Percentiles rank a stretch among this genome's conserved stretches.
Evolutionary conservation across 2,888 invertebrate species (phyloP).

Genomic region (Amphipyra berbera): DNA sequence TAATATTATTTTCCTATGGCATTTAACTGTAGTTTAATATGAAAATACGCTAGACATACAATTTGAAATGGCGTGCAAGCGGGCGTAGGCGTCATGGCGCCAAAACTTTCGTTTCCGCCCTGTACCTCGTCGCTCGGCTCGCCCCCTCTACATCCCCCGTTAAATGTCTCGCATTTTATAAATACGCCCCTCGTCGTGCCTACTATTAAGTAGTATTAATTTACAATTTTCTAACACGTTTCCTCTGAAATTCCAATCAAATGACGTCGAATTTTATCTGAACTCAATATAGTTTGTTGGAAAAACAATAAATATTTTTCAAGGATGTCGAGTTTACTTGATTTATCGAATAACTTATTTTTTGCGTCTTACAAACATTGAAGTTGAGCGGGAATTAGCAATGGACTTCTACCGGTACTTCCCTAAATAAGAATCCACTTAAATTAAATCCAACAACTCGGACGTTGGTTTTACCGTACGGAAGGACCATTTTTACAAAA

Average conservation of each 20-base stretch:
- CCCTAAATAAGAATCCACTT: neutral
- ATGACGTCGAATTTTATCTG: constrained; percentile 6
- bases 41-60: neutral
- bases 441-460: too few relatives aligned
- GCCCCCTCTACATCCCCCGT: constrained; percentile 42
- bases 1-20: too few relatives aligned
- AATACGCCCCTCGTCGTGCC: constrained; percentile 43
- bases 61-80: constrained; percentile 36
- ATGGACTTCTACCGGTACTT: neutral
- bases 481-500: constrained; percentile 2
- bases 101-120: constrained; percentile 70
- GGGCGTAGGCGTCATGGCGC: constrained; percentile 57
- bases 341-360: too few relatives aligned
- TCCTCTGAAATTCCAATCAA: constrained; percentile 11
- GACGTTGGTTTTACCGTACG: neutral
- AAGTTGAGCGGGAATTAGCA: too few relatives aligned
- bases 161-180: constrained; percentile 47
- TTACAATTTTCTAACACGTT: constrained; percentile 19
- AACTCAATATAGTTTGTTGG: neutral
- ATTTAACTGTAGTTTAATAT: too few relatives aligned
- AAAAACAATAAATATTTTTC: constrained; percentile 7
- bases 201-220: constrained; percentile 15
- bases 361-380: too few relatives aligned
- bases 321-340: neutral
- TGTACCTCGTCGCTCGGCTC: constrained; percentile 58